These are phyloP conservation scores for Malacoraja senta DNA, from an alignment of 2,797 vertebrate genomes.

Conservation along the genomic window DNA sequence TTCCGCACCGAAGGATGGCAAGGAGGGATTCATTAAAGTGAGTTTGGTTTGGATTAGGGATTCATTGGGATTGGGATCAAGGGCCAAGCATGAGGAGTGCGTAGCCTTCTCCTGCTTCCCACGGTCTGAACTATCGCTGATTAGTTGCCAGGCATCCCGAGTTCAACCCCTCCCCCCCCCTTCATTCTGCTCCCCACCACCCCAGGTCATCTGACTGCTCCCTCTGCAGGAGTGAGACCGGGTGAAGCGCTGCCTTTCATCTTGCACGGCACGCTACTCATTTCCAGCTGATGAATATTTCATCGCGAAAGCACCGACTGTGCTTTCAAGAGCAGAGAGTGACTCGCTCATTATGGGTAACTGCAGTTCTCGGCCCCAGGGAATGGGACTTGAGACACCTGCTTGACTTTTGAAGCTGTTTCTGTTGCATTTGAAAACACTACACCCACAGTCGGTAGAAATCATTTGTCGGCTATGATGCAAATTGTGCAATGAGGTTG, in stretches of 20 bases:
- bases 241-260: not conserved
- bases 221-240: not conserved
- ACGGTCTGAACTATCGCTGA: not conserved
- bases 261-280: not conserved
- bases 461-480: not conserved
- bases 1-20: not conserved
- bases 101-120: not conserved
- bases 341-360: not conserved
- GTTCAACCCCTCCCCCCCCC: not conserved
- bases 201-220: not conserved
- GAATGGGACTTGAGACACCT: not conserved
- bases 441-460: not conserved
- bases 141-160: not conserved
- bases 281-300: not conserved
- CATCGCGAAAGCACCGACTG: not conserved
- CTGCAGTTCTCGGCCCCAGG: not conserved
- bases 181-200: not conserved
- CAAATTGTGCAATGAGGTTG: not conserved
- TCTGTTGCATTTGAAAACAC: not conserved
- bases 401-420: conserved; percentile 1
- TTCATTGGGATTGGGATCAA: not conserved
- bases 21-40: not conserved
- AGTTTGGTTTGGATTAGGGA: not conserved
- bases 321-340: not conserved
- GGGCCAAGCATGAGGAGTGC: not conserved